Conservation (phyloP, 1,140 invertebrate genomes). For the Drosophila sulfurigaster region DNA sequence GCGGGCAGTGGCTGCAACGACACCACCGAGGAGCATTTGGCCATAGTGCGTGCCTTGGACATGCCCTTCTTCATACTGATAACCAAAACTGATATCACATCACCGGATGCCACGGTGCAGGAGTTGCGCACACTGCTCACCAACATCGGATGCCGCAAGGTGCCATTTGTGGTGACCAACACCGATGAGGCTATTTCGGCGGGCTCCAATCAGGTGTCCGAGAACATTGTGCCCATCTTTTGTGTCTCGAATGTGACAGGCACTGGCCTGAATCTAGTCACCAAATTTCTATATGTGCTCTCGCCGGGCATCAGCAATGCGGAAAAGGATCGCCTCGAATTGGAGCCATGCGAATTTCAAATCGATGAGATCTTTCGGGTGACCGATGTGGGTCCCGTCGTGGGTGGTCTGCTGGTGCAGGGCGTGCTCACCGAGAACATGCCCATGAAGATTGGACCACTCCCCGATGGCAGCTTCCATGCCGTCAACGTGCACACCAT, state of each 20-base stretch:
- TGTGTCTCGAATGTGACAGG: conserved; percentile 98
- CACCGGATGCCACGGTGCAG: conserved; percentile 86
- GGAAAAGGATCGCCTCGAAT: conserved; percentile 90
- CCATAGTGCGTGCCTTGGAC: conserved; percentile 92
- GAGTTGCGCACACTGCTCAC: conserved; percentile 89
- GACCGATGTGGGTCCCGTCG: conserved; percentile 92
- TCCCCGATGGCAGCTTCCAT: conserved; percentile 93
- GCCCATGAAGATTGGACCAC: conserved; percentile 89
- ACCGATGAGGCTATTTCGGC: conserved; percentile 91
- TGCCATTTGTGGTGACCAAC: conserved; percentile 89
- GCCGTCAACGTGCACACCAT: conserved; percentile 92
- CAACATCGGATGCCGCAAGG: conserved; percentile 88
- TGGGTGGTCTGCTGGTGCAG: conserved; percentile 94
- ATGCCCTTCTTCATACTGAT: conserved; percentile 96
- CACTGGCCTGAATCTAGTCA: conserved; percentile 91
- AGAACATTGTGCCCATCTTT: conserved; percentile 94
- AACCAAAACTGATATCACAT: conserved; percentile 94
- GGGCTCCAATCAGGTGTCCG: conserved; percentile 87
- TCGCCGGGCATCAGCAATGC: conserved; percentile 89
- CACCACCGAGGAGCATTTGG: conserved; percentile 93
- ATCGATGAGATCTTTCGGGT: conserved; percentile 96
- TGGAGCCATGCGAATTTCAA: conserved; percentile 94
- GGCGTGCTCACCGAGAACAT: conserved; percentile 94
- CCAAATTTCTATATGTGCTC: conserved; percentile 91
- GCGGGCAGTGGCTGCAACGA: conserved; percentile 87